These are phyloP conservation scores for Holocentrus rufus DNA, from an alignment of 2,797 vertebrate genomes.

Conservation along the genomic window DNA sequence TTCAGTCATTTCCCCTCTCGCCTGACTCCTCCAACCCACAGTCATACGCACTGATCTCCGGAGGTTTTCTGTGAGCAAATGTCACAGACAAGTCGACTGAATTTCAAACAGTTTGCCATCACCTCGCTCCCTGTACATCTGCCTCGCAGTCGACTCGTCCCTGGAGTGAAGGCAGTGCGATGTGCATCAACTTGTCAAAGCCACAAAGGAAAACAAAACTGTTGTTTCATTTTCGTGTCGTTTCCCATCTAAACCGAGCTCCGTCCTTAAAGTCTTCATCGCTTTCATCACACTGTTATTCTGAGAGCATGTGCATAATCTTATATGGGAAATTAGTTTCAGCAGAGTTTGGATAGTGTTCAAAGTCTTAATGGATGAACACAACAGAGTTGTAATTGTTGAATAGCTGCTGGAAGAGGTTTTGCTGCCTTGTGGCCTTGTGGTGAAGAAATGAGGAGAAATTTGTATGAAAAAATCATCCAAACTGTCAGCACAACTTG, in stretches of 20 bases:
- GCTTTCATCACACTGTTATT: slow-evolving; percentile 14
- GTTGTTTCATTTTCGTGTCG: slow-evolving; percentile 22
- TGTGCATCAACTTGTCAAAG: slow-evolving; percentile 23
- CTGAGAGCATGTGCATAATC: background rate
- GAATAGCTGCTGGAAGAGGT: no score
- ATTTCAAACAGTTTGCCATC: slow-evolving; percentile 16
- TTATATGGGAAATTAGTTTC: no score
- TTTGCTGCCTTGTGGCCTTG: no score
- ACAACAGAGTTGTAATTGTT: no score
- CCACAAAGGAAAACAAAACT: slow-evolving; percentile 8
- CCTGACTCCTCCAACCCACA: background rate
- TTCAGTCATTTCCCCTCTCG: no score
- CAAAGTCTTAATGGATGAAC: no score
- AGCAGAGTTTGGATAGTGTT: no score
- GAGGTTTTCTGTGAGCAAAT: slow-evolving; percentile 4
- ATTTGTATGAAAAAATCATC: no score
- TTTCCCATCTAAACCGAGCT: background rate
- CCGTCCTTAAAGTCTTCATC: slow-evolving; percentile 2
- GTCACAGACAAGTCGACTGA: background rate
- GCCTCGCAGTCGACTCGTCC: slow-evolving; percentile 29
- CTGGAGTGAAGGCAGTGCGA: background rate
- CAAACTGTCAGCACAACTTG: no score
- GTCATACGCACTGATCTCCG: background rate
- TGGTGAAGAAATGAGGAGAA: no score
- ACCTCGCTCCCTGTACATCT: slow-evolving; percentile 4